These are phyloP conservation scores for Polyommatus icarus DNA, from an alignment of 2,888 invertebrate genomes.

Conservation along the genomic window DNA sequence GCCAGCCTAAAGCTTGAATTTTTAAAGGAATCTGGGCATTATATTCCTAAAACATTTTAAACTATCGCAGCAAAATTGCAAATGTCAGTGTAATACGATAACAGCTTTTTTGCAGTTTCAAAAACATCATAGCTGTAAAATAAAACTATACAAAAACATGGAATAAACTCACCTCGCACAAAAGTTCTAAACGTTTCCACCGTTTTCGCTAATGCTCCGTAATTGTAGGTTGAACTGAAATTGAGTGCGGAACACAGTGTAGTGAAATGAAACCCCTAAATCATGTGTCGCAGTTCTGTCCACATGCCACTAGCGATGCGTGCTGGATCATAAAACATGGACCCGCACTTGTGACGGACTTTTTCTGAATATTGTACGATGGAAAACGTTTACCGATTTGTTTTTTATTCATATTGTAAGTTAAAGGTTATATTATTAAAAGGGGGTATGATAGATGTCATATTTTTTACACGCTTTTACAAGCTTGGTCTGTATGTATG, in stretches of 20 bases:
- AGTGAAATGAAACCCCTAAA: constrained; percentile 67
- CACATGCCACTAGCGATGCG: constrained; percentile 60
- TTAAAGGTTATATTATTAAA: background rate
- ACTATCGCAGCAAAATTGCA: background rate
- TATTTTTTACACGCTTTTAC: too few relatives aligned
- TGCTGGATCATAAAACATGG: constrained; percentile 40
- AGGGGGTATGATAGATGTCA: background rate
- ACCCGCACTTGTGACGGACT: constrained; percentile 40
- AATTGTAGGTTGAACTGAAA: constrained; percentile 41
- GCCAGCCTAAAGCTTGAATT: background rate
- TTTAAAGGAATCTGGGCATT: too few relatives aligned
- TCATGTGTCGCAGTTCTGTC: constrained; percentile 66
- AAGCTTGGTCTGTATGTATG: too few relatives aligned
- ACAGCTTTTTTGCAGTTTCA: background rate
- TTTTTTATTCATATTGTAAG: background rate
- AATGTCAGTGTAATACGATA: background rate
- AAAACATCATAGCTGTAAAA: background rate
- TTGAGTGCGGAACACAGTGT: constrained; percentile 58
- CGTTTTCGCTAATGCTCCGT: constrained; percentile 26
- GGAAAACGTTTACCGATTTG: background rate
- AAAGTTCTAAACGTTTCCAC: constrained; percentile 19
- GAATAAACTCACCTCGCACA: constrained; percentile 3
- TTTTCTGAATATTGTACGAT: constrained; percentile 21
- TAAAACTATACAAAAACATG: background rate
- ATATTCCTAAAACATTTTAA: background rate